Evolutionary conservation across 2,113 vertebrate genomes (phyloP).

Genomic region (Ginglymostoma cirratum): DNA sequence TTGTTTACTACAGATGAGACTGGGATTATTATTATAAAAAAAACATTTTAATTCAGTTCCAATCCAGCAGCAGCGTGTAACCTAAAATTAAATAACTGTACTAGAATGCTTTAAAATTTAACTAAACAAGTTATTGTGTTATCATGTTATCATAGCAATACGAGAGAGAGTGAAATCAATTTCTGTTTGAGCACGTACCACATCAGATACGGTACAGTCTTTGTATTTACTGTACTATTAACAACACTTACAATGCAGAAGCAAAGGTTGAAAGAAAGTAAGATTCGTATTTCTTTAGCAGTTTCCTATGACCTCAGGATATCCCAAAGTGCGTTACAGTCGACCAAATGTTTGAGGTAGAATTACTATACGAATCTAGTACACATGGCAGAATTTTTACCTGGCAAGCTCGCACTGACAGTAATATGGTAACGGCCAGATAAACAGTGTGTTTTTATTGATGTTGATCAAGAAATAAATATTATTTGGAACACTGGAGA

Average conservation of each 20-base stretch:
- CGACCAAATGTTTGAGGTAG: background rate
- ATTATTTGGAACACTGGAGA: background rate
- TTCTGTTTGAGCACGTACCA: no score
- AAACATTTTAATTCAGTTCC: background rate
- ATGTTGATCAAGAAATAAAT: background rate
- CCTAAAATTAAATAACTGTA: background rate
- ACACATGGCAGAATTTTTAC: background rate
- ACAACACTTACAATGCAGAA: no score
- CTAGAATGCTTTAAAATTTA: background rate
- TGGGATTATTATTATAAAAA: background rate
- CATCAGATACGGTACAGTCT: no score
- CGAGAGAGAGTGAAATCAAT: no score
- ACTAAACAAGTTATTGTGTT: background rate
- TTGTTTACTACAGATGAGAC: background rate
- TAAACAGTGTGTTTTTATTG: background rate
- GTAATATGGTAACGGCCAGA: background rate
- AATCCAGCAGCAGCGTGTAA: background rate
- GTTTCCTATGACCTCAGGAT: background rate
- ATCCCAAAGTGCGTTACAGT: background rate
- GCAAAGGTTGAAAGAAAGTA: no score
- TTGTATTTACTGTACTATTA: no score
- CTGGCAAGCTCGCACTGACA: background rate
- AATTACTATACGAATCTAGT: background rate
- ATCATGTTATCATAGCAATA: no score
- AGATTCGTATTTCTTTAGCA: background rate